Conservation (phyloP, 2,113 vertebrate genomes). For the Hirundichthys speculiger region DNA sequence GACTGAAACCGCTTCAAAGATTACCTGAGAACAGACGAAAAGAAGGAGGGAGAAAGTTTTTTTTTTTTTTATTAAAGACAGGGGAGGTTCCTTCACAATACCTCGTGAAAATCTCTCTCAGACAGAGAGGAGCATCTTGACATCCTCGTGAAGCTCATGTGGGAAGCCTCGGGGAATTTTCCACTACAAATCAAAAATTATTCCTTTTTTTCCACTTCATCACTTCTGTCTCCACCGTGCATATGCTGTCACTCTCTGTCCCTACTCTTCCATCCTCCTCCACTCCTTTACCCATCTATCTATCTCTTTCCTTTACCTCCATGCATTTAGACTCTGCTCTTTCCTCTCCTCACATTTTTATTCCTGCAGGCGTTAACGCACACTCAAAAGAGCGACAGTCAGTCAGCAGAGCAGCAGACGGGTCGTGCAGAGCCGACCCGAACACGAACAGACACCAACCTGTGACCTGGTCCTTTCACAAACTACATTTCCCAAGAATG, state of each 20-base stretch:
- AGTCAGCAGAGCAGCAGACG: too few relatives aligned
- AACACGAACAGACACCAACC: too few relatives aligned
- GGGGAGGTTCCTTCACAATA: not conserved
- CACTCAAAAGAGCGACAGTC: too few relatives aligned
- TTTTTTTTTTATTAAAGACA: too few relatives aligned
- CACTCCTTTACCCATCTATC: too few relatives aligned
- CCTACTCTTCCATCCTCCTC: not conserved
- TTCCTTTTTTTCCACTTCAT: constrained; percentile 46
- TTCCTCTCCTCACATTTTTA: not conserved
- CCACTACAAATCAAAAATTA: constrained; percentile 51
- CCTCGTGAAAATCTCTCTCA: constrained; percentile 1
- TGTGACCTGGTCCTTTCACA: too few relatives aligned
- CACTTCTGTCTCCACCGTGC: constrained; percentile 53
- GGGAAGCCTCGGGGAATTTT: constrained; percentile 50
- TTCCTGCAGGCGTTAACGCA: not conserved
- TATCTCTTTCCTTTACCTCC: not conserved
- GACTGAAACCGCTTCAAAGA: constrained; percentile 94
- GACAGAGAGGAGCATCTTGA: constrained; percentile 34
- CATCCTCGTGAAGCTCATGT: constrained; percentile 39
- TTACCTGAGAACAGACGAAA: constrained; percentile 82
- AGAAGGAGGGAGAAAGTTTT: not conserved
- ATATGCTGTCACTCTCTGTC: constrained; percentile 17
- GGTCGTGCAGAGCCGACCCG: too few relatives aligned
- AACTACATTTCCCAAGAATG: too few relatives aligned
- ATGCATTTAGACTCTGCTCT: not conserved